Conservation (phyloP, 2,113 vertebrate genomes). For the Equus przewalskii region DNA sequence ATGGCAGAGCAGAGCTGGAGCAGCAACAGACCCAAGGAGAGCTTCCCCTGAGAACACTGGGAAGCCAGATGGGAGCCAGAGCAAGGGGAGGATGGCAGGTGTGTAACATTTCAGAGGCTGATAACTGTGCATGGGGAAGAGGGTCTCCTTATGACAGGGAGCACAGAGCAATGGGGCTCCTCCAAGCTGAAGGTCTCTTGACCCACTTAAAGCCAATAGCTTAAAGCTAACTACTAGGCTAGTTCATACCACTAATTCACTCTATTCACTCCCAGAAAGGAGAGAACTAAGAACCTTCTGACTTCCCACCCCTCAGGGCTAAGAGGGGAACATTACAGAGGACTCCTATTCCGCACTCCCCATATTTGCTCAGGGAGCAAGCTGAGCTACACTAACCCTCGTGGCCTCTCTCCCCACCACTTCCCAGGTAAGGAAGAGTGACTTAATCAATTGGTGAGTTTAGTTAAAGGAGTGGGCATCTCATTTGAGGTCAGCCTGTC, state of each 20-base stretch:
- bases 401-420: not conserved
- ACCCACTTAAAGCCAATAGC: not conserved
- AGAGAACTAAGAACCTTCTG: not conserved
- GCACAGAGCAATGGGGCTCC: not conserved
- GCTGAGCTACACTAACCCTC: not conserved
- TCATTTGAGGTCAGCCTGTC: not conserved
- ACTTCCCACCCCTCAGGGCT: not conserved
- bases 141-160: not conserved
- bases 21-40: not conserved
- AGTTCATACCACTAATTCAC: not conserved
- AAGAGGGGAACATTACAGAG: not conserved
- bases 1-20: not conserved
- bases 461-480: not conserved
- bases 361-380: not conserved
- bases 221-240: not conserved
- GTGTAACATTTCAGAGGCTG: not conserved
- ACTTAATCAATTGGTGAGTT: not conserved
- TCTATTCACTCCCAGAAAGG: not conserved
- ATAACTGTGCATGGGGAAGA: not conserved
- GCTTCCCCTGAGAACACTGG: not conserved
- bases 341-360: not conserved
- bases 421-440: not conserved
- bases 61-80: not conserved
- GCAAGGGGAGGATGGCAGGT: not conserved
- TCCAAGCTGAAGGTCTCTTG: not conserved